Percentiles rank a stretch among this genome's conserved stretches.
These are phyloP conservation scores for Scaptomyza pallida DNA, from an alignment of 1,140 invertebrate genomes.

Conservation along the genomic window DNA sequence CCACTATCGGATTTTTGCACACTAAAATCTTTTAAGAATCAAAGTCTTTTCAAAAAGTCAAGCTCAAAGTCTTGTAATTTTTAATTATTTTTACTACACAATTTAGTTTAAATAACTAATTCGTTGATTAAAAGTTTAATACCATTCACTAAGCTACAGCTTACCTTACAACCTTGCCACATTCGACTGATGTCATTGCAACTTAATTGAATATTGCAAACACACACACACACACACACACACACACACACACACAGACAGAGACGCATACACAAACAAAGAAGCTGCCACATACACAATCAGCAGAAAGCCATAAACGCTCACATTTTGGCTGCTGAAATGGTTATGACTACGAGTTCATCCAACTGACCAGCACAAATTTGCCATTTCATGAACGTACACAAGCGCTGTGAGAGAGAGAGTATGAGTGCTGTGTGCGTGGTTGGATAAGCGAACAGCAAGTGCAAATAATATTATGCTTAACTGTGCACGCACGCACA, in stretches of 20 bases:
- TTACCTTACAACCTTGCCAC: background rate
- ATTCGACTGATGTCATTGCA: constrained; percentile 25
- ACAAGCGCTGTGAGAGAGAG: background rate
- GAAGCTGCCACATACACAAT: constrained; percentile 2
- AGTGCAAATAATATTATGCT: constrained; percentile 80
- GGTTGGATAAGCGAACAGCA: constrained; percentile 50
- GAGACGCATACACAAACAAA: constrained; percentile 7
- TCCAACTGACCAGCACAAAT: constrained; percentile 38
- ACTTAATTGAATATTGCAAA: constrained; percentile 28
- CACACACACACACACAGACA: background rate
- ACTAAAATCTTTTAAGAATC: no score
- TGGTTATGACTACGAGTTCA: constrained; percentile 40
- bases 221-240: constrained; percentile 11
- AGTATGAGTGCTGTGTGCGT: constrained; percentile 6
- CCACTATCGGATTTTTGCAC: no score
- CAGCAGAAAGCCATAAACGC: constrained; percentile 45
- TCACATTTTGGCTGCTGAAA: constrained; percentile 42
- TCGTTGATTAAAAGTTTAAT: no score
- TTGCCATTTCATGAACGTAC: constrained; percentile 16
- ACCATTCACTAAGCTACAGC: no score
- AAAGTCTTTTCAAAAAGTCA: no score
- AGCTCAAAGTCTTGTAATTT: no score
- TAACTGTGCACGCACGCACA: constrained; percentile 64
- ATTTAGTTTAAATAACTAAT: no score
- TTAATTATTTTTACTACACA: no score